These are phyloP conservation scores for Zophobas morio DNA, from an alignment of 1,140 invertebrate genomes.

Conservation along the genomic window DNA sequence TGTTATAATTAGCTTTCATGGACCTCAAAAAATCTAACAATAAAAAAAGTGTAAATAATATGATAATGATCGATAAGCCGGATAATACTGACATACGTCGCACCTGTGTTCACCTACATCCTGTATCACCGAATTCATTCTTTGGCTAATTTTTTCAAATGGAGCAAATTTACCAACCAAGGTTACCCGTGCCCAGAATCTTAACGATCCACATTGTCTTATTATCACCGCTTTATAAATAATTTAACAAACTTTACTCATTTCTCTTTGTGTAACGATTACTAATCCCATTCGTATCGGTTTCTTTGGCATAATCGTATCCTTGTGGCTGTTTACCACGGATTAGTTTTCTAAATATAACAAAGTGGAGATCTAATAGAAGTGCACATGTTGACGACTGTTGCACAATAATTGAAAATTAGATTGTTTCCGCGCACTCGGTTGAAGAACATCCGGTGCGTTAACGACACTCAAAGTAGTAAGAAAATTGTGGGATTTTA, in stretches of 20 bases:
- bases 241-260: constrained; percentile 21
- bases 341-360: not conserved
- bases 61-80: constrained; percentile 8
- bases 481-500: constrained; percentile 10
- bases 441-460: not conserved
- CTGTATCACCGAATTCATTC: not conserved
- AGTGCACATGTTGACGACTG: not conserved
- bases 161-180: constrained; percentile 2
- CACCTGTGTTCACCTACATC: not conserved
- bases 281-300: constrained; percentile 2
- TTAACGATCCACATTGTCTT: constrained; percentile 18
- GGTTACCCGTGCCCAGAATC: constrained; percentile 14
- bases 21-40: not conserved
- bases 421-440: not conserved
- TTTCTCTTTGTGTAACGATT: not conserved
- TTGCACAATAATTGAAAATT: constrained; percentile 12
- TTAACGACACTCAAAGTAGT: not conserved
- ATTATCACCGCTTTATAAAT: constrained; percentile 12
- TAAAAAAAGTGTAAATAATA: constrained; percentile 20
- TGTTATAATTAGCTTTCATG: not conserved
- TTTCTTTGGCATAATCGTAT: not conserved
- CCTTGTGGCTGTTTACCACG: not conserved
- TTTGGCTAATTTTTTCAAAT: not conserved
- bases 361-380: not conserved
- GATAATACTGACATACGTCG: not conserved